Base-by-base conservation (phyloP, 2,797 vertebrate species). In the Scolopax rusticola region DNA sequence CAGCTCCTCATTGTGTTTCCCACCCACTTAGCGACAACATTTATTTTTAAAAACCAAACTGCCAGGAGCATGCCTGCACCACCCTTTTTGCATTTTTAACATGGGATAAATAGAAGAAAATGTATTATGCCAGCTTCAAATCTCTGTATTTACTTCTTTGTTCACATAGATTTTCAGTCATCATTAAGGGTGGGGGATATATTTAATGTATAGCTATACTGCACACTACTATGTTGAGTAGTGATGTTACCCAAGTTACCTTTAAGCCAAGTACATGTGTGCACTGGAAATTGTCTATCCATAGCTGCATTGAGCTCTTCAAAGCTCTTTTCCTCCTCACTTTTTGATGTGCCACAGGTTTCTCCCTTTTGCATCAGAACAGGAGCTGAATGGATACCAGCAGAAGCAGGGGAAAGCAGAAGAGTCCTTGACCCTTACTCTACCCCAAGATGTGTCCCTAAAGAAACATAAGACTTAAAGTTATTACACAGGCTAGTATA, bases 1-100 rank as follows among this genome's bases (percentile, higher is more conserved):
- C 79, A 71, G 45, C 38, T 92, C 19, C 33, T 87, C 76, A 84
- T 87, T 94, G 51, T 89, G 45, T 89, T 90, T 93, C 68, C 76
- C 57, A 91, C n/a, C 18, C 82, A 85, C 48, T 69, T 86, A 90
- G 87, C 68, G 76, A 67, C 80, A 81, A 54, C 48, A 91, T 77
- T 87, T 79, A 41, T 95, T 96, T 91, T 88, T 86, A 65, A 68
- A 93, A 93, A 74, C 24, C 27, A 45, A 85, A 80, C 43, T 85
- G 78, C 84, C 89, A 87, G 19, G 18, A 81, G 33, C 84, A 71
- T 36, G 79, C 84, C 41, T 91, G 76, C 50, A 86, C 79, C 87
- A 86, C 73, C 53, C 73, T 94, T 85, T 85, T 81, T 91, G 38
- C 38, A 32, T 88, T 88, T 96, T 81, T 90, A 87, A 36, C 53